Evolutionary conservation across 2,888 invertebrate species (phyloP), one percentile per base, ranked within the genome.

Genomic region (Heteromyza rotundicornis): DNA sequence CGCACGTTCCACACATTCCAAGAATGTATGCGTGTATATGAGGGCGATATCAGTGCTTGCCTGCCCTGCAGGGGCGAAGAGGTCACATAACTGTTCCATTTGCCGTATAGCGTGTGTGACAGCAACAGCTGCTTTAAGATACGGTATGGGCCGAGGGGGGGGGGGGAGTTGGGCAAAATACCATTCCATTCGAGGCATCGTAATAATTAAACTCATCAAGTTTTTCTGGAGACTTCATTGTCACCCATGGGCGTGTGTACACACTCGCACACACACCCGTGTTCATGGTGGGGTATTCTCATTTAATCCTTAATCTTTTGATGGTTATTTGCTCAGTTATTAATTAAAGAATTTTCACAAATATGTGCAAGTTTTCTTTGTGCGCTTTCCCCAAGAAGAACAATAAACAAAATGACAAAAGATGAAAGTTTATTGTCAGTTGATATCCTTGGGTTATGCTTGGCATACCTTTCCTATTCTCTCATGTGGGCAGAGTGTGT

Each of bases 151-250:
- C n/a, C n/a, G n/a, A n/a, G n/a, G n/a, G n/a, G n/a, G n/a, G n/a
- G n/a, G n/a, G n/a, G n/a, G n/a, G n/a, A n/a, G n/a, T n/a, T n/a
- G n/a, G n/a, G n/a, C n/a, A n/a, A n/a, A n/a, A n/a, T n/a, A n/a
- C n/a, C n/a, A n/a, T n/a, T n/a, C n/a, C n/a, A n/a, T n/a, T n/a
- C n/a, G n/a, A n/a, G 66, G 75, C 74, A 75, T 70, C 70, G 73
- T 78, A 80, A 76, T 80, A 80, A 80, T 80, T 79, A 79, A 80
- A 79, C 71, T 76, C 73, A 78, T 79, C 76, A 78, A 69, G 70
- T 72, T 70, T 70, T 71, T 68, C 69, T 67, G 67, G 14, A 17
- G 47, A 47, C 47, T 47, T 47, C 47, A 47, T 47, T 47, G 47
- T 20, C 47, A 47, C 20, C 20, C 24, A 40, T 73, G 76, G 71